Conservation (phyloP, 2,888 invertebrate species). For the Caenorhabditis sp. region DNA sequence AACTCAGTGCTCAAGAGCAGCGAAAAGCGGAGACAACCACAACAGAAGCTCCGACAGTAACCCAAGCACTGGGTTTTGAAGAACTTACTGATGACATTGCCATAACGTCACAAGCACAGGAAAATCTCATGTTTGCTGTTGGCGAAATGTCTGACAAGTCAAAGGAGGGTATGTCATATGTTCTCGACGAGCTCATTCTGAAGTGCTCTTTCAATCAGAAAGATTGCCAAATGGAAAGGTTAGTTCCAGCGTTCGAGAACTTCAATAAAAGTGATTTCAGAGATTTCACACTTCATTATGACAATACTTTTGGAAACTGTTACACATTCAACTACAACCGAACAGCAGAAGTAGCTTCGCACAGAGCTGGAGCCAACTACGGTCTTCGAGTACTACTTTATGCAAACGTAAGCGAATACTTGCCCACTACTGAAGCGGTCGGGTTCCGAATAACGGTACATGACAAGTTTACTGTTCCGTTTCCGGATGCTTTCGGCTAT, state of each 20-base stretch:
- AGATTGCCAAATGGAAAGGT: slow-evolving; percentile 81
- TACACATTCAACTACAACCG: slow-evolving; percentile 82
- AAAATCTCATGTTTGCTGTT: slow-evolving; percentile 82
- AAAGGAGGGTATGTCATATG: slow-evolving; percentile 78
- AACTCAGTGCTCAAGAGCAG: slow-evolving; percentile 39
- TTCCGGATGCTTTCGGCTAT: slow-evolving; percentile 83
- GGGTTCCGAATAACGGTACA: slow-evolving; percentile 82
- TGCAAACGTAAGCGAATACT: slow-evolving; percentile 81
- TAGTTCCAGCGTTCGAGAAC: too few relatives aligned
- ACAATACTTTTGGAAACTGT: slow-evolving; percentile 82
- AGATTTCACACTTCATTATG: slow-evolving; percentile 81
- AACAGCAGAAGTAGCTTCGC: slow-evolving; percentile 77
- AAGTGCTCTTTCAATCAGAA: slow-evolving; percentile 83
- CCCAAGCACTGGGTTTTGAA: slow-evolving; percentile 79
- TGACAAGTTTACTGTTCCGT: slow-evolving; percentile 82
- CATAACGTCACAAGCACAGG: slow-evolving; percentile 79
- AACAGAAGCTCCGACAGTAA: slow-evolving; percentile 79
- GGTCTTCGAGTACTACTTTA: slow-evolving; percentile 82
- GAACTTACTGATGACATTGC: slow-evolving; percentile 82
- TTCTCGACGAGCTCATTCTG: slow-evolving; percentile 80
- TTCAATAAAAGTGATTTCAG: too few relatives aligned
- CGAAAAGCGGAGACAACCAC: slow-evolving; percentile 78
- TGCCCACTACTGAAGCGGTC: slow-evolving; percentile 82
- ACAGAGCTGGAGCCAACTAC: slow-evolving; percentile 82
- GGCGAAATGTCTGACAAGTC: slow-evolving; percentile 76